Conservation (phyloP, 2,797 vertebrate species). For the Eleutherodactylus coqui region DNA sequence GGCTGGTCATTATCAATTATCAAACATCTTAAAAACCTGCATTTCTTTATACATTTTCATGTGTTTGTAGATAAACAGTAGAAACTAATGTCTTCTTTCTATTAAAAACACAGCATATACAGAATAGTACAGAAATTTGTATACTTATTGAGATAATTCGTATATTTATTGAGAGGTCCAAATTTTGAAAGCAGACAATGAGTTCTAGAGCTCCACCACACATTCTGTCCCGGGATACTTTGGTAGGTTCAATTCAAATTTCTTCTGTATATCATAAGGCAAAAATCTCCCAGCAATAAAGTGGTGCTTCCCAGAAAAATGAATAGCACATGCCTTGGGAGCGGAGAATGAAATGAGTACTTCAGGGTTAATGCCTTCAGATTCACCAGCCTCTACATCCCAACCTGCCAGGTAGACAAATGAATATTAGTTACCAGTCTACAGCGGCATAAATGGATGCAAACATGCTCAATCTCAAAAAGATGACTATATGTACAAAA, state of each 20-base stretch:
- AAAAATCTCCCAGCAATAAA: conserved; percentile 92
- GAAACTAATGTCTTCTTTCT: neutral
- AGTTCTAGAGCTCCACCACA: conserved; percentile 84
- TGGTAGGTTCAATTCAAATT: conserved; percentile 90
- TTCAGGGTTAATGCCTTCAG: conserved; percentile 87
- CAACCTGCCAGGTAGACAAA: conserved; percentile 78
- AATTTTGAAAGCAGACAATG: conserved; percentile 10
- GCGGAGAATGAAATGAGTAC: conserved; percentile 90
- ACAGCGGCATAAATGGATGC: neutral
- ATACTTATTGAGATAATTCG: no score
- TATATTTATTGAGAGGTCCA: conserved; percentile 47
- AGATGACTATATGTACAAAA: neutral
- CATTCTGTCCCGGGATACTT: conserved; percentile 89
- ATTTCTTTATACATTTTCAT: neutral
- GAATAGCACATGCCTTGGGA: conserved; percentile 87
- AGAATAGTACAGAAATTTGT: conserved; percentile 49
- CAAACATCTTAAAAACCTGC: neutral
- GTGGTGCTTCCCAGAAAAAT: conserved; percentile 89
- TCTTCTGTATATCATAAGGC: conserved; percentile 92
- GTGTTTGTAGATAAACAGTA: neutral
- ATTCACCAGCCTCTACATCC: conserved; percentile 82
- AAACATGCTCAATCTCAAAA: neutral
- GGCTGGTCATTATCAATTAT: neutral
- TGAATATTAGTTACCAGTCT: neutral
- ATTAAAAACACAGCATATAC: neutral